A percentile compares a stretch with the other conserved stretches of the same genome.
Evolutionary conservation across 2,113 vertebrate species (phyloP).

Genomic region (Mellivora capensis): DNA sequence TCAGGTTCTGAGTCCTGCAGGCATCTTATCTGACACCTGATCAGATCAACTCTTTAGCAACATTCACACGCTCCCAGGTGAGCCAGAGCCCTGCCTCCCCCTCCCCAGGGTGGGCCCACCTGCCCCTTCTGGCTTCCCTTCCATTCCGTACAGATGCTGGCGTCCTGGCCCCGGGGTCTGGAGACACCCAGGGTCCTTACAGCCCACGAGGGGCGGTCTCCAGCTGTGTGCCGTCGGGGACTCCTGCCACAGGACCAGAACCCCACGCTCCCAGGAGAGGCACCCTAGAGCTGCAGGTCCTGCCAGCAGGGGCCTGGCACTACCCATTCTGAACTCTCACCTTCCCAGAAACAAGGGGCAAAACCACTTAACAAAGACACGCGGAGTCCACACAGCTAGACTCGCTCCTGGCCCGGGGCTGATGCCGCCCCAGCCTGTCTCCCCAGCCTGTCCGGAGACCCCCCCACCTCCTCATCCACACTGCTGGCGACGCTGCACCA

Average conservation of each 20-base stretch:
- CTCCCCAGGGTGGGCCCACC: too few relatives aligned
- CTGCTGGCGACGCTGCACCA: fast-evolving
- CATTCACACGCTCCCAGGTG: background rate
- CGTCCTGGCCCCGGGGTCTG: background rate
- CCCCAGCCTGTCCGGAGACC: background rate
- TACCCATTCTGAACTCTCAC: background rate
- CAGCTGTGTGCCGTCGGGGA: background rate
- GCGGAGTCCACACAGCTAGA: background rate
- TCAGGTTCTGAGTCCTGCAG: background rate
- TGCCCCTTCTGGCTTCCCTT: background rate
- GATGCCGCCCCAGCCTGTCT: fast-evolving
- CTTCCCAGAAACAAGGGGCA: background rate
- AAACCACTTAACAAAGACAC: background rate
- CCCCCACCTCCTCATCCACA: background rate
- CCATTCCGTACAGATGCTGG: background rate
- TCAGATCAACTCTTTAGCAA: background rate
- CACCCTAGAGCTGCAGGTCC: background rate
- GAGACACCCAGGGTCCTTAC: background rate
- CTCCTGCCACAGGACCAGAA: background rate
- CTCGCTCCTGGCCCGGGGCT: background rate
- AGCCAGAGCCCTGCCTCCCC: background rate
- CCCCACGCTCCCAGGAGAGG: background rate
- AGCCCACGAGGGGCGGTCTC: background rate
- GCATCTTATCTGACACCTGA: background rate
- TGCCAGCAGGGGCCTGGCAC: background rate